Evolutionary conservation across 2,113 vertebrate genomes (phyloP).

Genomic region (Mesembrinibis cayennensis): DNA sequence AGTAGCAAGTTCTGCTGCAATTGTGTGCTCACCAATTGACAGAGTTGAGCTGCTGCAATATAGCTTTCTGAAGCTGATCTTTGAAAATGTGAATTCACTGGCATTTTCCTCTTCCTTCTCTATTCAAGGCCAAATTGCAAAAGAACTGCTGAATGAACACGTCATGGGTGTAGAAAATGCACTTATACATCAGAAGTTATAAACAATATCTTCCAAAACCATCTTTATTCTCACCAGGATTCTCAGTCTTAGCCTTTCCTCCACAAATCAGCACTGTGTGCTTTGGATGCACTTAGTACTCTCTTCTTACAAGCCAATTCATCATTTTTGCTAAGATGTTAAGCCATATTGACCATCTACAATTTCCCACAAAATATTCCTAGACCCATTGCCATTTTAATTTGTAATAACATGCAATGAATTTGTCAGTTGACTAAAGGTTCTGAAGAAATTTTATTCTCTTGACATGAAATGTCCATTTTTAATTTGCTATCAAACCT

Average conservation of each 20-base stretch:
- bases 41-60: not conserved
- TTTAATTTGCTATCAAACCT: slow-evolving; percentile 16
- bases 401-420: not conserved
- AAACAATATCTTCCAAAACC: not conserved
- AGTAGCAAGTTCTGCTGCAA: not conserved
- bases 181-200: not conserved
- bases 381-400: not conserved
- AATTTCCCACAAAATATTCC: not conserved
- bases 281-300: not conserved
- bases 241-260: not conserved
- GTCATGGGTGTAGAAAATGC: not conserved
- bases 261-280: not conserved
- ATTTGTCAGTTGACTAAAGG: not conserved
- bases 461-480: not conserved
- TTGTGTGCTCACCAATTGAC: not conserved
- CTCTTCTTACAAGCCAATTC: not conserved
- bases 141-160: not conserved
- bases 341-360: not conserved
- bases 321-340: not conserved
- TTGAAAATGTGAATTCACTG: not conserved
- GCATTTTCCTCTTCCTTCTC: not conserved
- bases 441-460: not conserved
- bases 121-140: not conserved
- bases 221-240: not conserved
- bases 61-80: not conserved